Conservation (phyloP, 1,140 invertebrate species). For the Drosophila pseudoobscura region DNA sequence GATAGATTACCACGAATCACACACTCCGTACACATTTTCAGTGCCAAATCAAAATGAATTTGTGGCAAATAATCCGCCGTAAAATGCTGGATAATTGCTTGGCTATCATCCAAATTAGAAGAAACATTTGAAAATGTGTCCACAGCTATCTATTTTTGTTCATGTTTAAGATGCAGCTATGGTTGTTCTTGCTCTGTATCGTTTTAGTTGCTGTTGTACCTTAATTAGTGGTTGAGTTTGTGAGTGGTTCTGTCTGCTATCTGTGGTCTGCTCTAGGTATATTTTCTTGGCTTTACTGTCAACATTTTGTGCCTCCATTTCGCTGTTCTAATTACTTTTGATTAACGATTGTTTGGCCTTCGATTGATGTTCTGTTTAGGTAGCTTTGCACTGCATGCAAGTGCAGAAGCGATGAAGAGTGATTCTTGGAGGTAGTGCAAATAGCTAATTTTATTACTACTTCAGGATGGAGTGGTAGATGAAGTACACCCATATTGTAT, state of each 20-base stretch:
- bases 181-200: conserved; percentile 1
- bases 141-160: too few relatives aligned
- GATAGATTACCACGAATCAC: too few relatives aligned
- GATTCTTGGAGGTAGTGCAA: too few relatives aligned
- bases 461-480: too few relatives aligned
- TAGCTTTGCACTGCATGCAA: too few relatives aligned
- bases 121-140: conserved; percentile 14
- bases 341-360: conserved; percentile 3
- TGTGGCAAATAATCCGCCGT: conserved; percentile 6
- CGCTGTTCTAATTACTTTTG: conserved; percentile 24
- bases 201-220: conserved; percentile 33
- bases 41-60: neutral
- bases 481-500: too few relatives aligned
- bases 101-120: conserved; percentile 28
- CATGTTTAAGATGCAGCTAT: too few relatives aligned
- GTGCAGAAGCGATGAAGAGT: too few relatives aligned
- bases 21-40: neutral
- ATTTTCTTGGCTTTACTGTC: conserved; percentile 42
- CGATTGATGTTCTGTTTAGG: neutral
- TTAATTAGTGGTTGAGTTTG: conserved; percentile 47
- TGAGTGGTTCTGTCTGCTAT: conserved; percentile 24
- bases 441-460: too few relatives aligned
- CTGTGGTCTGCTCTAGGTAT: too few relatives aligned
- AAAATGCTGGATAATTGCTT: conserved; percentile 23
- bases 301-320: conserved; percentile 20